Base-by-base conservation (phyloP, 1,140 invertebrate genomes). In the Acromyrmex charruanus region DNA sequence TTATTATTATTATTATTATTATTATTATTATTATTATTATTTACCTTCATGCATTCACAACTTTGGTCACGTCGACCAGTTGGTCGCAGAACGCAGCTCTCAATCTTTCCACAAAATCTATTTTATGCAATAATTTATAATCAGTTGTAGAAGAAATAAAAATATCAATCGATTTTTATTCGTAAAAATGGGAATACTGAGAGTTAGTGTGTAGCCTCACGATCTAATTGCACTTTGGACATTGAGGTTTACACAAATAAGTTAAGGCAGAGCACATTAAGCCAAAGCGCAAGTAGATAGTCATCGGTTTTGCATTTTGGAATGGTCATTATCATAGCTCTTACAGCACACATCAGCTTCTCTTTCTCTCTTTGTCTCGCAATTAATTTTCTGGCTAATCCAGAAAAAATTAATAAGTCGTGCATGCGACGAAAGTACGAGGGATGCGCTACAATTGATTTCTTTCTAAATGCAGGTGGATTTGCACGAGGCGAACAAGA, bases 401-500 rank as follows among this genome's bases (percentile, higher is more conserved):
- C 44, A 68, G 6, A 69, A 25, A 21, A 68, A 28, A 74, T 58
- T 31, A 25, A 51, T 51, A 44, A 49, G 66, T 12, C 16, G 31
- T 61, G 80, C 68, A 68, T 66, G 53, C 66, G n/a, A 81, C 10
- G n/a, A 49, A 39, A 68, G 25, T 49, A 16, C 28, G 12, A 65
- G 9, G 18, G 14, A 14, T 66, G 18, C 25, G 31, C 61, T 80
- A 88, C 18, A 53, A 6, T 16, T 2, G 14, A 31, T 53, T n/a
- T 7, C 1, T 88, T 85, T 63, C 51, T 84, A 61, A 86, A 91
- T 86, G 65, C 95, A 98, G 97, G 95, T 98, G 94, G 97, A 98
- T 94, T 96, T 98, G 85, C 97, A 97, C 95, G 97, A 98, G 93
- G 97, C 97, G 90, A 97, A 97, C 95, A 97, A 97, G 96, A 97